These are phyloP conservation scores for Mungos mungo DNA, from an alignment of 2,113 vertebrate genomes.

Conservation along the genomic window DNA sequence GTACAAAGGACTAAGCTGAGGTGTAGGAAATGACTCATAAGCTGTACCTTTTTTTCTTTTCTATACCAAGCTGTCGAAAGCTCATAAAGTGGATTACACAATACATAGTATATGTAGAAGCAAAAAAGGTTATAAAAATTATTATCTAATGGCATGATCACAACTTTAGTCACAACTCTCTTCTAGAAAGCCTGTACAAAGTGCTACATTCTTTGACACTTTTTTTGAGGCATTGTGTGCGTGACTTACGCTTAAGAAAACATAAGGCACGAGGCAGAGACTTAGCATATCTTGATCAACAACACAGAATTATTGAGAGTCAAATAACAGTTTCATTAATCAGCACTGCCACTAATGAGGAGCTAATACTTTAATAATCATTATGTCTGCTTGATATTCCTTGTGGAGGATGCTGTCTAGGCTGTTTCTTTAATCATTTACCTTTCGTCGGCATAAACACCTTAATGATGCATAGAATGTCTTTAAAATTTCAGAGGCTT, in stretches of 20 bases:
- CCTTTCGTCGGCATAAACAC: not conserved
- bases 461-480: not conserved
- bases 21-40: not conserved
- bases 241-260: conserved; percentile 32
- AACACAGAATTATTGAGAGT: not conserved
- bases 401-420: not conserved
- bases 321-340: not conserved
- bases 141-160: not conserved
- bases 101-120: not conserved
- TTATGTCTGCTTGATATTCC: not conserved
- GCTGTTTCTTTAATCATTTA: not conserved
- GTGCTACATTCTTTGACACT: not conserved
- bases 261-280: not conserved
- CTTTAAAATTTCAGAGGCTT: not conserved
- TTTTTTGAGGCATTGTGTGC: not conserved
- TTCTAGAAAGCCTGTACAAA: not conserved
- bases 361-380: not conserved
- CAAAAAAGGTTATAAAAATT: not conserved
- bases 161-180: not conserved
- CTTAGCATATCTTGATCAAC: not conserved
- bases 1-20: not conserved
- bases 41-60: not conserved
- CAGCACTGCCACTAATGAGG: not conserved
- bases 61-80: not conserved
- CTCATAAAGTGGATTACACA: not conserved